Base-by-base conservation (phyloP, 2,888 invertebrate genomes). In the Orthosia gothica region DNA sequence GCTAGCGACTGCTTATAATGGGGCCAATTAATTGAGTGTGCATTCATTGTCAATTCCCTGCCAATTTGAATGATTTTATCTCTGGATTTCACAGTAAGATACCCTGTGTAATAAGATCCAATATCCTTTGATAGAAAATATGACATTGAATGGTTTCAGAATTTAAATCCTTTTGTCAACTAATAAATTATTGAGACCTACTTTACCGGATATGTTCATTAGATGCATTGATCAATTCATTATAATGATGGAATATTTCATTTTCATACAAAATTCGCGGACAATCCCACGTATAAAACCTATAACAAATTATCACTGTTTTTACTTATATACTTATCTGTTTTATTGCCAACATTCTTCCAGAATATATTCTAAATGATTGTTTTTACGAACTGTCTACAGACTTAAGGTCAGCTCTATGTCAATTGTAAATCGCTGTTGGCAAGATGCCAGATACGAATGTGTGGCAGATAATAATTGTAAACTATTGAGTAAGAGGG, bases 381-480 rank as follows among this genome's bases (percentile, higher is more conserved):
- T 58, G 64, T 79, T 85, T 82, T 80, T 76, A 77, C 59, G 63
- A 59, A 73, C 62, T 75, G 82, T 75, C 76, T 26, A 59, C 65
- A 9, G 32, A 32, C 26, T 52, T 76, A 78, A 76, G 74, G 67
- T 12, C 61, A 55, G 59, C 40, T 61, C 40, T 73, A 73, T 86
- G 61, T 85, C 82, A 78, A 76, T 71, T 71, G 74, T 55, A 76
- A 81, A 86, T 79, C 52, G 40, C 55, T 62, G 2, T 76, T 86
- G 85, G 85, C 87, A 77, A n/a, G 11, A 1, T 12, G 58, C 85
- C 85, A 86, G 40, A 55, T 50, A 54, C 57, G n/a, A 67, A 74
- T 57, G 66, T 67, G 54, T 57, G n/a, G 18, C 16, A 4, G 40
- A 55, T 64, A 13, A 65, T 77, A 65, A 58, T 68, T 57, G 64